These are phyloP conservation scores for Sympetrum striolatum DNA, from an alignment of 2,888 invertebrate genomes.

Conservation along the genomic window DNA sequence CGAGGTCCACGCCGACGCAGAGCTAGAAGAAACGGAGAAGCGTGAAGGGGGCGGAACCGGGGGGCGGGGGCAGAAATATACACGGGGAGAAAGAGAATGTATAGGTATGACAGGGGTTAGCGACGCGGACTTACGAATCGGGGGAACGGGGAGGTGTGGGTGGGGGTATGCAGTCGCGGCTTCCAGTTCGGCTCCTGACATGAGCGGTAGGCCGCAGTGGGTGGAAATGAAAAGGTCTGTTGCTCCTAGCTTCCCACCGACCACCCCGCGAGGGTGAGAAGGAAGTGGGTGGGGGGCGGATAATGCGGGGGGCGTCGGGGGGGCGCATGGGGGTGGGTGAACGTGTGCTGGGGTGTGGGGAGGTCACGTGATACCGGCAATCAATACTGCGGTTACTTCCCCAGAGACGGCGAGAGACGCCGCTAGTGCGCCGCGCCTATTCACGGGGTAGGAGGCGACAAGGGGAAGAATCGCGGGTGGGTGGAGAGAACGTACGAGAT, in stretches of 20 bases:
- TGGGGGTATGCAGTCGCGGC: background rate
- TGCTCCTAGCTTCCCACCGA: constrained; percentile 20
- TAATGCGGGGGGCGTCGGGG: background rate
- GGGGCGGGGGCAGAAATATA: background rate
- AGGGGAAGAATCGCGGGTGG: background rate
- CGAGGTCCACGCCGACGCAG: constrained; percentile 30
- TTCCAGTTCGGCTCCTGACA: constrained; percentile 30
- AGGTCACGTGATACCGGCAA: constrained; percentile 48
- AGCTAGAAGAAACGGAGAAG: background rate
- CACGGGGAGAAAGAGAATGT: background rate
- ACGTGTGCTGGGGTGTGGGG: constrained; percentile 12
- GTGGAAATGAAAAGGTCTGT: constrained; percentile 42
- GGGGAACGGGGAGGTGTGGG: background rate
- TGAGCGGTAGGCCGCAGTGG: constrained; percentile 35
- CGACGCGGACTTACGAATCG: background rate
- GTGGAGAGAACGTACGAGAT: background rate
- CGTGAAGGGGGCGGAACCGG: background rate
- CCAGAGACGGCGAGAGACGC: constrained; percentile 12
- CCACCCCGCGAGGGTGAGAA: constrained; percentile 27
- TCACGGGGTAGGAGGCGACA: constrained; percentile 29
- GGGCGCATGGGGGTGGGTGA: constrained; percentile 16
- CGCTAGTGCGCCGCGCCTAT: constrained; percentile 24
- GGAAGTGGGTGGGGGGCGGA: background rate
- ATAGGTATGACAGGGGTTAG: background rate
- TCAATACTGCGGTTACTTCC: constrained; percentile 50